A percentile compares a stretch with the other conserved stretches of the same genome.
Evolutionary conservation across 1,140 invertebrate genomes (phyloP).

Genomic region (Notospermus geniculatus): DNA sequence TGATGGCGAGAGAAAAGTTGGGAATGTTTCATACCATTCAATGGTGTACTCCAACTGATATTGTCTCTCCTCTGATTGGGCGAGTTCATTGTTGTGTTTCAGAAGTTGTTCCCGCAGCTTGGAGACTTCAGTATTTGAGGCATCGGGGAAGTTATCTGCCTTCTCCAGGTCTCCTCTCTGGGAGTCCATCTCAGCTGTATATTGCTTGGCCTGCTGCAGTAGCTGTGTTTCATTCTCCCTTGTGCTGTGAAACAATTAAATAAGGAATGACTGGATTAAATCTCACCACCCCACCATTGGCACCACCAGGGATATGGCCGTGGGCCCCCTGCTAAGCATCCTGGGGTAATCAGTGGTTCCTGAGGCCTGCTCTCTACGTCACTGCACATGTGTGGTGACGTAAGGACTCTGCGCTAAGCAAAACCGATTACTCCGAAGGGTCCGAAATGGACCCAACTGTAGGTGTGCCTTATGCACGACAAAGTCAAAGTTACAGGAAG

Average conservation of each 20-base stretch:
- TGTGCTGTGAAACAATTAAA: slow-evolving; percentile 35
- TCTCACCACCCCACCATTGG: too few relatives aligned
- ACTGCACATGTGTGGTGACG: too few relatives aligned
- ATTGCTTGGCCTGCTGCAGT: slow-evolving; percentile 45
- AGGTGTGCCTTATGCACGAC: too few relatives aligned
- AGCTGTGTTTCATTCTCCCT: slow-evolving; percentile 45
- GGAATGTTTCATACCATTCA: slow-evolving; percentile 37
- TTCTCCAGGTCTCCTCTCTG: slow-evolving; percentile 47
- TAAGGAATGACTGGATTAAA: too few relatives aligned
- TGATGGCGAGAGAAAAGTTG: background rate
- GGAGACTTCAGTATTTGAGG: slow-evolving; percentile 47
- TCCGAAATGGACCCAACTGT: too few relatives aligned
- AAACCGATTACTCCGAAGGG: too few relatives aligned
- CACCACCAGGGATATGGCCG: too few relatives aligned
- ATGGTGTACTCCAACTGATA: slow-evolving; percentile 55
- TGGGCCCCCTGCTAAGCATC: too few relatives aligned
- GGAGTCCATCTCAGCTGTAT: slow-evolving; percentile 38
- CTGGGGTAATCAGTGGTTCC: background rate
- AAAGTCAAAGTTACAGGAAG: too few relatives aligned
- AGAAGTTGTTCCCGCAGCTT: slow-evolving; percentile 50
- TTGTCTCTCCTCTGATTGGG: slow-evolving; percentile 47
- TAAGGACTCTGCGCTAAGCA: too few relatives aligned
- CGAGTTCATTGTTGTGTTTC: slow-evolving; percentile 51
- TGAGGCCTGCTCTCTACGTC: too few relatives aligned
- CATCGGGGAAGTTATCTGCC: slow-evolving; percentile 54